phyloP scores from a whole-genome alignment of 2,888 invertebrate species.

The Eilema griseolum region DNA sequence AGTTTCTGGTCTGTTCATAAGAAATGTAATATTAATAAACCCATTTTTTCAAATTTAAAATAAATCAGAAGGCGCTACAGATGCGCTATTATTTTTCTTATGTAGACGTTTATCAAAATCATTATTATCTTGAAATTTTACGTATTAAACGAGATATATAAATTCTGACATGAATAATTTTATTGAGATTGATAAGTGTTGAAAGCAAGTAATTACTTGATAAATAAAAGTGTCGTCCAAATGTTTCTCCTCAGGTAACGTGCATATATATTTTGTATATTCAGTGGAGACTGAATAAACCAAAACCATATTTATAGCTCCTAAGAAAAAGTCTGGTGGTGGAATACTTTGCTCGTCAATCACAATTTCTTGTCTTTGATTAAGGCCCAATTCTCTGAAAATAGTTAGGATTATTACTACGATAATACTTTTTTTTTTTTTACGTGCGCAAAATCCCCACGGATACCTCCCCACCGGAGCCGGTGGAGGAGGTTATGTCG shows the following conservation, averaged over 20 bases:
- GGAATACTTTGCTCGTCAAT: slow-evolving; percentile 66
- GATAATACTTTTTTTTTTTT: too few species aligned
- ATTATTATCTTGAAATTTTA: too few species aligned
- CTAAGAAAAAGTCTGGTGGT: slow-evolving; percentile 53
- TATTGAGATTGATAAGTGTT: not conserved
- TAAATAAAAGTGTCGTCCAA: slow-evolving; percentile 87
- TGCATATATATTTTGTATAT: slow-evolving; percentile 81
- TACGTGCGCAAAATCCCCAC: too few species aligned
- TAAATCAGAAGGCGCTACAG: too few species aligned
- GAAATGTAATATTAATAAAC: not conserved
- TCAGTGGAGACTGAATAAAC: slow-evolving; percentile 83
- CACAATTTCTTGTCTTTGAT: slow-evolving; percentile 67
- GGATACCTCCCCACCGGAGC: too few species aligned
- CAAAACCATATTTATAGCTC: slow-evolving; percentile 75
- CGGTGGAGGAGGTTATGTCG: too few species aligned
- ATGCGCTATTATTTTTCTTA: not conserved
- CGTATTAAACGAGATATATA: too few species aligned
- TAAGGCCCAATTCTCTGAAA: slow-evolving; percentile 65
- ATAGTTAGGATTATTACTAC: not conserved
- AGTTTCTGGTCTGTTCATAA: slow-evolving; percentile 64
- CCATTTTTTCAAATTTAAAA: too few species aligned
- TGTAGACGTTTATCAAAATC: not conserved
- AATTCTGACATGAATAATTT: not conserved
- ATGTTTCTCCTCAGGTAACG: slow-evolving; percentile 69
- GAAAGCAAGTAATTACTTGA: slow-evolving; percentile 59